Evolutionary conservation across 2,888 invertebrate species (phyloP).

Genomic region (Hirtodrosophila histrioides): DNA sequence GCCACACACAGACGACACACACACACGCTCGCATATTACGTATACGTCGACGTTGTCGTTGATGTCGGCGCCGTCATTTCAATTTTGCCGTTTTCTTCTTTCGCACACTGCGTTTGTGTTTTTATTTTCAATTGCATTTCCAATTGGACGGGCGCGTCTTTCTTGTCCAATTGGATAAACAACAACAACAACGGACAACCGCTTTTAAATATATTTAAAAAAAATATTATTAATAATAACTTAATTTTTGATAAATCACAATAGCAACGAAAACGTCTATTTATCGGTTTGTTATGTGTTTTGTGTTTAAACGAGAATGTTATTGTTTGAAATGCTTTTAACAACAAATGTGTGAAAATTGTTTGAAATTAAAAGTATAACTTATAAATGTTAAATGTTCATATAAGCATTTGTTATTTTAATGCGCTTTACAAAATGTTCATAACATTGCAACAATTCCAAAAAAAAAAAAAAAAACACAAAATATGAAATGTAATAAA

Average conservation of each 20-base stretch:
- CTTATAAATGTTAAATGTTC: too few relatives aligned
- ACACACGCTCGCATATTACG: slow-evolving; percentile 53
- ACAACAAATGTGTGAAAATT: not conserved
- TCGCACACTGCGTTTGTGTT: slow-evolving; percentile 56
- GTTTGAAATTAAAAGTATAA: too few relatives aligned
- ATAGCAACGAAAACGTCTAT: slow-evolving; percentile 21
- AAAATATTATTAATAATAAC: slow-evolving; percentile 14
- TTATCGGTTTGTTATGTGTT: slow-evolving; percentile 28
- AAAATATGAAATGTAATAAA: too few relatives aligned
- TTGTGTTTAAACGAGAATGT: not conserved
- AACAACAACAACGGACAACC: slow-evolving; percentile 13
- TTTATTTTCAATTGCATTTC: slow-evolving; percentile 75
- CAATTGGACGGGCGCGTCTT: slow-evolving; percentile 66
- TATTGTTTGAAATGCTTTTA: slow-evolving; percentile 2
- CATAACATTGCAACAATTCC: too few relatives aligned
- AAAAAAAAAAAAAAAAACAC: too few relatives aligned
- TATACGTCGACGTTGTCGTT: slow-evolving; percentile 58
- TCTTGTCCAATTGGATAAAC: slow-evolving; percentile 39
- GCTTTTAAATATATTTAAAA: slow-evolving; percentile 20
- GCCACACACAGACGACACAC: slow-evolving; percentile 33
- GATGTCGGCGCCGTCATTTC: slow-evolving; percentile 49
- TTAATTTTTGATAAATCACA: slow-evolving; percentile 14
- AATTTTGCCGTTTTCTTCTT: slow-evolving; percentile 63
- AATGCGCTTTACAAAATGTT: too few relatives aligned
- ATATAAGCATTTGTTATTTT: too few relatives aligned